Evolutionary conservation across 2,113 vertebrate species (phyloP), one percentile per base, ranked within the genome.

Genomic region (Alligator sinensis): DNA sequence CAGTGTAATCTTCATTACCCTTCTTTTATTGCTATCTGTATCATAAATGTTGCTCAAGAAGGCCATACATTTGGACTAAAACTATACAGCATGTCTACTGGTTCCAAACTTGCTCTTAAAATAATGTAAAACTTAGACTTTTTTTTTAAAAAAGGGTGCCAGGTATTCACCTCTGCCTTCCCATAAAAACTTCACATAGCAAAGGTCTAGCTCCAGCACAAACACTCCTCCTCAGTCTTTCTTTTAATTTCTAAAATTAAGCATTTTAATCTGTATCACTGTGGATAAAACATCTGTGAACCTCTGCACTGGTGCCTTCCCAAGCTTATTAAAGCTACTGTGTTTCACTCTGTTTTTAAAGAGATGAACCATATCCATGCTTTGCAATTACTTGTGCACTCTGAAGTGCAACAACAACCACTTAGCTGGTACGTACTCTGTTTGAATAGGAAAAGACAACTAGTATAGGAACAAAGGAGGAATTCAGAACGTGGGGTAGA

Each of bases 221-320:
- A 66, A 28, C 12, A 60, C 25, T n/a, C 87, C 0, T 0, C 4
- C 85, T 90, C 87, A 85, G 6, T 8, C 80, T 80, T 96, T 95
- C 91, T 84, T 70, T 82, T 62, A 93, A 94, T 94, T 86, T 3
- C 28, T 82, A 58, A 80, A 87, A 82, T 13, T 21, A 5, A 72
- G 4, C 25, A 88, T 38, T 91, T 19, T 3, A 82, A 2, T 72
- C 12, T 12, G 87, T 38, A 55, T 88, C 86, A 87, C 5, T 2
- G 2, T 14, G 1, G 0, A 34, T 34, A 64, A 30, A 77, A 84
- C 83, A 21, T 28, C 81, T 89, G 28, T 70, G 21, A 68, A 28
- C 10, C 63, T n/a, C 22, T 30, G 57, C 63, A 60, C 68, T 78
- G 8, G 66, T 88, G 14, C 22, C 28, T 61, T 3, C 5, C n/a